phyloP scores from a whole-genome alignment of 2,797 vertebrate species.

The Anas capensis region DNA sequence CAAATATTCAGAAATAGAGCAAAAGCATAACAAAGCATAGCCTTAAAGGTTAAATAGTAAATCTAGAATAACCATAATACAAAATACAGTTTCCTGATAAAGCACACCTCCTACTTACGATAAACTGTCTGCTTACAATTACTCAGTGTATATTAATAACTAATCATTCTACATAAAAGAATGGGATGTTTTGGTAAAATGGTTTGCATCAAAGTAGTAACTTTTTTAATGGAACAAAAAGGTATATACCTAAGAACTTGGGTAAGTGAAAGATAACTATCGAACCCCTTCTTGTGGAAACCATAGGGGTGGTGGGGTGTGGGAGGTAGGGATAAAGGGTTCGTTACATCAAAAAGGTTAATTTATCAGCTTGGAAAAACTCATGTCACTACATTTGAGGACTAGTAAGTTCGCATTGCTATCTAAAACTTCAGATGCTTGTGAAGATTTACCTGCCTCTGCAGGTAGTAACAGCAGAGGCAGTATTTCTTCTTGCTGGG shows the following conservation, averaged over 20 bases:
- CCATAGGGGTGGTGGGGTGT: neutral
- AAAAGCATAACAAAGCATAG: conserved; percentile 49
- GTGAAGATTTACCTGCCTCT: neutral
- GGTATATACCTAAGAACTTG: neutral
- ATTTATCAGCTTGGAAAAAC: neutral
- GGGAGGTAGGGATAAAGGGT: neutral
- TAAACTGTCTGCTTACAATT: conserved; percentile 50
- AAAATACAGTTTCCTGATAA: conserved; percentile 61
- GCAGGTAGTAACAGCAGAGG: neutral
- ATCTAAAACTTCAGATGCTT: neutral
- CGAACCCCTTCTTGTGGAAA: neutral
- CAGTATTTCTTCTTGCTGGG: neutral
- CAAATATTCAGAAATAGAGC: conserved; percentile 62
- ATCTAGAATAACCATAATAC: conserved; percentile 27
- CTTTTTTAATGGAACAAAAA: neutral
- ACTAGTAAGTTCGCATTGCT: neutral
- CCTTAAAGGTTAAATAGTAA: conserved; percentile 65
- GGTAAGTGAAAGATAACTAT: neutral
- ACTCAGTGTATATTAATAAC: neutral
- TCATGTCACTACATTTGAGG: fast-evolving
- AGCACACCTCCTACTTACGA: conserved; percentile 59
- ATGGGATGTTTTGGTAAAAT: neutral
- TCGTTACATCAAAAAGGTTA: neutral
- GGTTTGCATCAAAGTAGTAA: conserved; percentile 10
- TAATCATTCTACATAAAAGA: neutral